These are phyloP conservation scores for Antheraea yamamai DNA, from an alignment of 2,888 invertebrate genomes.

Conservation along the genomic window DNA sequence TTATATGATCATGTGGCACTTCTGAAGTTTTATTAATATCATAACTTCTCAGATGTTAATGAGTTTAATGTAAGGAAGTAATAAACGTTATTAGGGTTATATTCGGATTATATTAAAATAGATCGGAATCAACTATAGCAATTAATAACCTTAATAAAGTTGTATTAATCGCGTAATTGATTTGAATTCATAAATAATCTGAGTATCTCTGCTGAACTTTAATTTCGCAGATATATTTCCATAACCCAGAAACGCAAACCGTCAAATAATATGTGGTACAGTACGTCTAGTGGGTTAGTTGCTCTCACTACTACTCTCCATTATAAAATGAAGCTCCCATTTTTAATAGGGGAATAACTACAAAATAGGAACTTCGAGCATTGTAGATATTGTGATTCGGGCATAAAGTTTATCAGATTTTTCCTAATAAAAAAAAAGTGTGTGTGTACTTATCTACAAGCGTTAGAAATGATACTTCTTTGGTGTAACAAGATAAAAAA, in stretches of 20 bases:
- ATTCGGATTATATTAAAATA: background rate
- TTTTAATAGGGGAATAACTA: background rate
- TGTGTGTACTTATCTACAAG: too few relatives aligned
- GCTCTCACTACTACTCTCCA: background rate
- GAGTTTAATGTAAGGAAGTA: constrained; percentile 1
- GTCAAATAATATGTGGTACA: background rate
- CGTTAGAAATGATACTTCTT: too few relatives aligned
- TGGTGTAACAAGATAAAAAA: too few relatives aligned
- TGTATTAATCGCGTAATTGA: background rate
- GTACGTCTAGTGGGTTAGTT: background rate
- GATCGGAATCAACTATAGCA: background rate
- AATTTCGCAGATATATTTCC: background rate
- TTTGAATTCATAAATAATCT: background rate
- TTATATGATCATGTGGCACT: constrained; percentile 17
- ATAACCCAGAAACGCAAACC: background rate
- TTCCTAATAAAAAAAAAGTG: background rate
- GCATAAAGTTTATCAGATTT: background rate
- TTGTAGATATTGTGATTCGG: background rate
- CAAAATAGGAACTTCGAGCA: background rate
- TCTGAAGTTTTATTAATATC: constrained; percentile 9
- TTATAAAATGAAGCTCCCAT: background rate
- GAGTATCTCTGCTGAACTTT: background rate
- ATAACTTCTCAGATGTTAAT: background rate
- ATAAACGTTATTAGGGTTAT: background rate
- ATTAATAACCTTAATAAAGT: too few relatives aligned